Conservation (phyloP, 2,113 vertebrate species). For the Tragelaphus buxtoni region DNA sequence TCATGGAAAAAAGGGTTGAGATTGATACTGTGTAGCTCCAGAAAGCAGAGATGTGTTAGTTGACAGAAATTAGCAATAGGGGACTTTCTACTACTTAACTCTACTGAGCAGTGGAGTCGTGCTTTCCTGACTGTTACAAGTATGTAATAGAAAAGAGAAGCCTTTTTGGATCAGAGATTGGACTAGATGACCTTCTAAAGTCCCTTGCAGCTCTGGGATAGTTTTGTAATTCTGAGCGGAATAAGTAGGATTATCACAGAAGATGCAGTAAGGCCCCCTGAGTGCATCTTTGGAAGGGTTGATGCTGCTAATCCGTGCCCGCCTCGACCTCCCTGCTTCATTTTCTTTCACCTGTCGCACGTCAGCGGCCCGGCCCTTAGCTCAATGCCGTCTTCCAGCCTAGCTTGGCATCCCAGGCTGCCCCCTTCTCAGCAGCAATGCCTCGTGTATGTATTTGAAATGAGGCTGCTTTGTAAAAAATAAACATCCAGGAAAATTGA, state of each 20-base stretch:
- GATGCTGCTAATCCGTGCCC: slow-evolving; percentile 19
- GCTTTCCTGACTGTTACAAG: slow-evolving; percentile 1
- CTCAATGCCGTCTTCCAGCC: not conserved
- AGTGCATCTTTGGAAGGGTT: slow-evolving; percentile 42
- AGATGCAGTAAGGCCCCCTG: slow-evolving; percentile 26
- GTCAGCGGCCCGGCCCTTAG: not conserved
- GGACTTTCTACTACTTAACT: not conserved
- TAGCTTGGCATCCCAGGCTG: not conserved
- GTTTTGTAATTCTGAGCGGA: slow-evolving; percentile 39
- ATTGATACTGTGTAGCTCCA: not conserved
- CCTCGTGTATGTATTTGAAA: not conserved
- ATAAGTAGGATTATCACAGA: slow-evolving; percentile 51
- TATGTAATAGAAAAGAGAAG: not conserved
- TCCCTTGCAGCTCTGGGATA: slow-evolving; percentile 17
- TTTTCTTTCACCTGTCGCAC: slow-evolving; percentile 42
- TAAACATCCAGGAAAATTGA: not conserved
- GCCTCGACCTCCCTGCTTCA: slow-evolving; percentile 5
- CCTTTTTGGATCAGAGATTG: not conserved
- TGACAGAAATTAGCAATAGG: not conserved
- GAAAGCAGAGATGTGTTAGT: slow-evolving; percentile 1
- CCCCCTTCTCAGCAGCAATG: not conserved
- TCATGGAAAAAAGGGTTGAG: slow-evolving; percentile 36
- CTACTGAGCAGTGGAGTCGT: not conserved
- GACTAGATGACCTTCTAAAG: slow-evolving; percentile 37
- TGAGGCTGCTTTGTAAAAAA: not conserved